Conservation (phyloP, 2,797 vertebrate genomes). For the Cossypha caffra region DNA sequence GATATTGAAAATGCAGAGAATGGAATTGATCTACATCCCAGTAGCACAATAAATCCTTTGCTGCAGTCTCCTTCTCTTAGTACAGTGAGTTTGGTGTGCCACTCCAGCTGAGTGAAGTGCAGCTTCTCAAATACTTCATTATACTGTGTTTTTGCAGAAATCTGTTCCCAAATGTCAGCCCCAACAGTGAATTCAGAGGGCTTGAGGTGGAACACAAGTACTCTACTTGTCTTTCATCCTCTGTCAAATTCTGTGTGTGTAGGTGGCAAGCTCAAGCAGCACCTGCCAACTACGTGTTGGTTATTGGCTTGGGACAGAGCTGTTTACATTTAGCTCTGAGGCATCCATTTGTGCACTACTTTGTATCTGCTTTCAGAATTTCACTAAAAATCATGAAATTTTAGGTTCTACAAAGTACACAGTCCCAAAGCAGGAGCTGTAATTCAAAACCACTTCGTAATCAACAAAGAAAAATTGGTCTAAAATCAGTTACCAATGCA, state of each 20-base stretch:
- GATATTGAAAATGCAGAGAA: neutral
- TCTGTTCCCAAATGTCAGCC: conserved; percentile 38
- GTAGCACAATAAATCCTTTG: neutral
- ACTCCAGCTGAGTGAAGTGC: neutral
- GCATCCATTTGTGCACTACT: neutral
- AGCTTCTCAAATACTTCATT: neutral
- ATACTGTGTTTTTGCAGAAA: neutral
- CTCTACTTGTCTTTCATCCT: neutral
- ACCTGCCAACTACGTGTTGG: neutral
- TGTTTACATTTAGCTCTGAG: neutral
- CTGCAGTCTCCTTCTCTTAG: neutral
- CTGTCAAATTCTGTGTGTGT: conserved; percentile 6
- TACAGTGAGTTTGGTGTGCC: neutral
- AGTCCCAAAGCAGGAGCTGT: neutral
- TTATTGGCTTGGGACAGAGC: neutral
- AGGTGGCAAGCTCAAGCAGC: conserved; percentile 16
- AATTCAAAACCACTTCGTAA: neutral
- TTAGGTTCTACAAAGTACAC: neutral
- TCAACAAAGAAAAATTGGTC: neutral
- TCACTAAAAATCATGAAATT: neutral
- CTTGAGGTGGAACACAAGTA: conserved; percentile 20
- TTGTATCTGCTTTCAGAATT: neutral
- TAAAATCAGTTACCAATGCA: neutral
- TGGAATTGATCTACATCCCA: neutral
- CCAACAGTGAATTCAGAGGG: neutral